Evolutionary conservation across 2,888 invertebrate species (phyloP).

Genomic region (Bembecia ichneumoniformis): DNA sequence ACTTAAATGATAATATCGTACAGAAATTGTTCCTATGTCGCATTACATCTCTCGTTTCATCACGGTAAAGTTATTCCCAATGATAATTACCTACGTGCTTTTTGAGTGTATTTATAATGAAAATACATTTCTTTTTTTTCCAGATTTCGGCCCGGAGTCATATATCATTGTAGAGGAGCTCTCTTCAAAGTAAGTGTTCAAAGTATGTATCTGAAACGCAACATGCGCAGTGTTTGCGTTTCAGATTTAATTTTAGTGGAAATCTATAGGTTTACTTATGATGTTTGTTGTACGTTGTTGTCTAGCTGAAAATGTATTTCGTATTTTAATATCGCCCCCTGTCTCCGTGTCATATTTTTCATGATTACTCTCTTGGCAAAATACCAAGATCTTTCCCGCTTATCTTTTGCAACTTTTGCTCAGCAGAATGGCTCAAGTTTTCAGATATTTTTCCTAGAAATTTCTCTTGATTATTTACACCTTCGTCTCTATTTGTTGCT

Average conservation of each 20-base stretch:
- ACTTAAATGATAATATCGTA: slow-evolving; percentile 52
- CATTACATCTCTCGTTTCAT: too few species aligned
- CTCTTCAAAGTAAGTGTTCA: slow-evolving; percentile 48
- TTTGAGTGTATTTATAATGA: not conserved
- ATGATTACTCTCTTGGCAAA: slow-evolving; percentile 63
- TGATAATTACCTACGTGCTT: too few species aligned
- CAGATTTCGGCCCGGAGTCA: slow-evolving; percentile 69
- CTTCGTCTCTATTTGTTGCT: not conserved
- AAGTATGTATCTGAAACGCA: not conserved
- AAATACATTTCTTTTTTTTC: slow-evolving; percentile 26
- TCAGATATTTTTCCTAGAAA: slow-evolving; percentile 16
- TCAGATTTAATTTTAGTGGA: not conserved
- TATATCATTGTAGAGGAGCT: slow-evolving; percentile 58
- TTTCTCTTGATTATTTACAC: not conserved
- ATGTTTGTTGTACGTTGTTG: slow-evolving; percentile 21
- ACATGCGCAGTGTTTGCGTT: slow-evolving; percentile 9
- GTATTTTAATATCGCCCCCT: slow-evolving; percentile 52
- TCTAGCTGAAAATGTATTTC: slow-evolving; percentile 43
- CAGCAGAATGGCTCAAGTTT: slow-evolving; percentile 31
- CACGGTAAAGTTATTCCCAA: too few species aligned
- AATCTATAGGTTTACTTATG: not conserved
- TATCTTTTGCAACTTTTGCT: slow-evolving; percentile 56
- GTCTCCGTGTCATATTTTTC: slow-evolving; percentile 56
- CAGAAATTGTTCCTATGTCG: slow-evolving; percentile 19
- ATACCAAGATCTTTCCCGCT: slow-evolving; percentile 55